phyloP scores from a whole-genome alignment of 1,140 invertebrate species.

The Dysdera silvatica region DNA sequence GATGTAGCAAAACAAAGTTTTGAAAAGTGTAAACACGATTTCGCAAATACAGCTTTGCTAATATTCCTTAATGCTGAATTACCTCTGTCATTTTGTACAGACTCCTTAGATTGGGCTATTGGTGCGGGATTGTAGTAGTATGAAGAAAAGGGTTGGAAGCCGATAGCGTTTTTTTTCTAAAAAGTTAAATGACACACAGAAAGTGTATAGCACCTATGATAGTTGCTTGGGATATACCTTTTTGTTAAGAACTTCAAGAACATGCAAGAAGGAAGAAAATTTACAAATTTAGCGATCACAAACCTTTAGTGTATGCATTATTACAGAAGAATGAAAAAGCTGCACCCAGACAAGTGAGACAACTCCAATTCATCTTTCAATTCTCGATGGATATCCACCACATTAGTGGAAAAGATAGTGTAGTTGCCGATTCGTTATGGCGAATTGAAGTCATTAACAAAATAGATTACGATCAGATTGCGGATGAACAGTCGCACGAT shows the following conservation, averaged over 20 bases:
- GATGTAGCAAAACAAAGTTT: slow-evolving; percentile 37
- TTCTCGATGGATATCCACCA: no score
- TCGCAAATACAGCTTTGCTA: slow-evolving; percentile 28
- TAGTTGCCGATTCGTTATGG: no score
- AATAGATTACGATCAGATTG: no score
- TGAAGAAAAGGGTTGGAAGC: not conserved
- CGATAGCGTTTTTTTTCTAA: slow-evolving; percentile 29
- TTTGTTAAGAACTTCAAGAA: slow-evolving; percentile 36
- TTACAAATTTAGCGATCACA: slow-evolving; percentile 34
- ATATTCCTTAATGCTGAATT: no score
- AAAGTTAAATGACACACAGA: slow-evolving; percentile 18
- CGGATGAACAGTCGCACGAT: no score
- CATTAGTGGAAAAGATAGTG: no score
- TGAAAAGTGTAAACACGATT: slow-evolving; percentile 38
- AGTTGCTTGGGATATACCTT: slow-evolving; percentile 34
- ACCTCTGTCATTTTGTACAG: slow-evolving; percentile 7
- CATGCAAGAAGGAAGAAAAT: slow-evolving; percentile 36
- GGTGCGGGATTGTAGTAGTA: slow-evolving; percentile 20
- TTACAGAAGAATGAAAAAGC: no score
- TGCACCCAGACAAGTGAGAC: no score
- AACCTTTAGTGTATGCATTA: no score
- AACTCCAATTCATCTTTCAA: no score
- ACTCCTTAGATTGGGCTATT: slow-evolving; percentile 14
- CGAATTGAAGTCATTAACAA: no score
- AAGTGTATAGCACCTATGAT: slow-evolving; percentile 29